Evolutionary conservation across 2,113 vertebrate species (phyloP).

Genomic region (Apodemus speciosus): DNA sequence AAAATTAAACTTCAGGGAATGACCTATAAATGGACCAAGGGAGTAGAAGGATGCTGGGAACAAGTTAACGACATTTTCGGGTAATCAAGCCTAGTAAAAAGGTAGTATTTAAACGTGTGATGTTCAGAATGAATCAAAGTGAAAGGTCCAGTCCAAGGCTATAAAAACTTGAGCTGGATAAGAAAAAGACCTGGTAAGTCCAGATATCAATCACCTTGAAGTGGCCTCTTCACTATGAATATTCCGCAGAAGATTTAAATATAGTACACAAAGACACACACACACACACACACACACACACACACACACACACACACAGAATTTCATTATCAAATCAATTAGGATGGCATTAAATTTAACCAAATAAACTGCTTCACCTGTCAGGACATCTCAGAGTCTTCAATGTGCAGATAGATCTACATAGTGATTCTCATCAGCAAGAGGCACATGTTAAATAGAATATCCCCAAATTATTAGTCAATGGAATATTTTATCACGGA

Average conservation of each 20-base stretch:
- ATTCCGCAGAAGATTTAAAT: background rate
- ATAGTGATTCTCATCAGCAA: background rate
- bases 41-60: conserved; percentile 57
- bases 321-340: conserved; percentile 48
- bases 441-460: background rate
- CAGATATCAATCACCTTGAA: background rate
- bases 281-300: background rate
- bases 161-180: background rate
- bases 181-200: background rate
- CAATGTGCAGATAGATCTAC: background rate
- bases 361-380: conserved; percentile 22
- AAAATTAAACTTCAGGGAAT: conserved; percentile 67
- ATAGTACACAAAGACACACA: no score
- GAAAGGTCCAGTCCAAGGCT: conserved; percentile 15
- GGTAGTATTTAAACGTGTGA: conserved; percentile 44
- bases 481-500: background rate
- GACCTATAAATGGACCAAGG: conserved; percentile 66
- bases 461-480: background rate
- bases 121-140: conserved; percentile 62
- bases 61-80: conserved; percentile 57
- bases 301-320: background rate
- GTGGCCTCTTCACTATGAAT: background rate
- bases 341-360: conserved; percentile 9
- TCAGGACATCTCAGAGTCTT: background rate
- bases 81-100: conserved; percentile 70